phyloP scores from a whole-genome alignment of 2,888 invertebrate genomes.

The Auanema freiburgensis region DNA sequence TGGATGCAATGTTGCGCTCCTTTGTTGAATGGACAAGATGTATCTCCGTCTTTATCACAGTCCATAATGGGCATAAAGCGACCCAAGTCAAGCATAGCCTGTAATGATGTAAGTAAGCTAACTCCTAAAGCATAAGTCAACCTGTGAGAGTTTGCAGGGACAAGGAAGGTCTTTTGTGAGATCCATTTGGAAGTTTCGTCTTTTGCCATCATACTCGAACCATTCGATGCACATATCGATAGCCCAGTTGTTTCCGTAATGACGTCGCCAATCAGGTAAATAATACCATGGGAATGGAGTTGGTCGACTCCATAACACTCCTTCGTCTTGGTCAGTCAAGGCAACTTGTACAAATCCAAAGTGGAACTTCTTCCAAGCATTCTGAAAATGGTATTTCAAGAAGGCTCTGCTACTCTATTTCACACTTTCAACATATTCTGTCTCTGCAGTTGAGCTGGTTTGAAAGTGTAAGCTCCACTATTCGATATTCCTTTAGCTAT shows the following conservation, averaged over 20 bases:
- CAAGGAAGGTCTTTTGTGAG: slow-evolving; percentile 69
- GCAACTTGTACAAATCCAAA: slow-evolving; percentile 56
- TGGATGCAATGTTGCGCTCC: slow-evolving; percentile 89
- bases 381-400: slow-evolving; percentile 15
- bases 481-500: slow-evolving; percentile 49
- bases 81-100: slow-evolving; percentile 80
- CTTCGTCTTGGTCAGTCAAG: slow-evolving; percentile 57
- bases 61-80: slow-evolving; percentile 86
- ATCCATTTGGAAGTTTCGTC: slow-evolving; percentile 58
- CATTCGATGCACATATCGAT: slow-evolving; percentile 83
- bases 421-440: slow-evolving; percentile 33
- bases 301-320: slow-evolving; percentile 84
- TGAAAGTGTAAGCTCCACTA: slow-evolving; percentile 48
- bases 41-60: slow-evolving; percentile 87
- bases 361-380: slow-evolving; percentile 52
- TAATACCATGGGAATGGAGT: slow-evolving; percentile 84
- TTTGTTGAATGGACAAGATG: slow-evolving; percentile 81
- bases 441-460: slow-evolving; percentile 38
- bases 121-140: slow-evolving; percentile 64
- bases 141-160: slow-evolving; percentile 85
- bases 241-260: slow-evolving; percentile 82
- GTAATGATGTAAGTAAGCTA: neutral
- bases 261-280: slow-evolving; percentile 80
- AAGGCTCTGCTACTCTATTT: neutral
- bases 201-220: slow-evolving; percentile 70